These are phyloP conservation scores for Chaetophractus vellerosus DNA, from an alignment of 2,797 vertebrate species.

Conservation along the genomic window DNA sequence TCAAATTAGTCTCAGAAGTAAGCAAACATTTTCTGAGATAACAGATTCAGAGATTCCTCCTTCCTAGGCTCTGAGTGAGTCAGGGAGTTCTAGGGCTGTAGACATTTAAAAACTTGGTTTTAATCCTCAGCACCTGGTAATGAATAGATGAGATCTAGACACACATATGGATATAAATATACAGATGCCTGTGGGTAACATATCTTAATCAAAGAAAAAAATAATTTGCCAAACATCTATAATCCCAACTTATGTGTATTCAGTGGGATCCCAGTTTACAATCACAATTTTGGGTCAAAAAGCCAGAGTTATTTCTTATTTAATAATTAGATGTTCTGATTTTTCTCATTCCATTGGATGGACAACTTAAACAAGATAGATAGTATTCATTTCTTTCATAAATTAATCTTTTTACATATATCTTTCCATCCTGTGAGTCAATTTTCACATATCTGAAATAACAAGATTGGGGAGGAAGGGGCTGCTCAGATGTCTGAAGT, in stretches of 20 bases:
- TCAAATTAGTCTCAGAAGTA: conserved; percentile 6
- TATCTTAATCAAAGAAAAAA: conserved; percentile 52
- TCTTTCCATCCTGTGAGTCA: not conserved
- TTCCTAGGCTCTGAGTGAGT: not conserved
- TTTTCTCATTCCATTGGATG: not conserved
- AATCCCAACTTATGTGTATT: not conserved
- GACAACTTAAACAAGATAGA: not conserved
- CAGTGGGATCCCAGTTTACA: no score
- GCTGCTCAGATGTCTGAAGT: conserved; percentile 4
- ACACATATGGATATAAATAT: not conserved
- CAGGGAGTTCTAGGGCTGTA: not conserved
- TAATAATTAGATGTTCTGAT: conserved; percentile 10
- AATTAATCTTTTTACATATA: not conserved
- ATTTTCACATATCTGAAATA: not conserved
- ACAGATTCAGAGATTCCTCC: not conserved
- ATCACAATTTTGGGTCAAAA: not conserved
- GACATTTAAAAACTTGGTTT: not conserved
- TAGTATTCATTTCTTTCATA: not conserved
- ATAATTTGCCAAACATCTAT: not conserved
- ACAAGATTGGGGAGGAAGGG: not conserved
- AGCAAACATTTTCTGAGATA: not conserved
- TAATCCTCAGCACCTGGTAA: not conserved
- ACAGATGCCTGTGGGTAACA: not conserved
- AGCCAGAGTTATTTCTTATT: not conserved
- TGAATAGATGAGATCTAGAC: not conserved